A percentile compares a stretch with the other conserved stretches of the same genome.
phyloP scores from a whole-genome alignment of 2,888 invertebrate genomes.

The Spialia ferax region DNA sequence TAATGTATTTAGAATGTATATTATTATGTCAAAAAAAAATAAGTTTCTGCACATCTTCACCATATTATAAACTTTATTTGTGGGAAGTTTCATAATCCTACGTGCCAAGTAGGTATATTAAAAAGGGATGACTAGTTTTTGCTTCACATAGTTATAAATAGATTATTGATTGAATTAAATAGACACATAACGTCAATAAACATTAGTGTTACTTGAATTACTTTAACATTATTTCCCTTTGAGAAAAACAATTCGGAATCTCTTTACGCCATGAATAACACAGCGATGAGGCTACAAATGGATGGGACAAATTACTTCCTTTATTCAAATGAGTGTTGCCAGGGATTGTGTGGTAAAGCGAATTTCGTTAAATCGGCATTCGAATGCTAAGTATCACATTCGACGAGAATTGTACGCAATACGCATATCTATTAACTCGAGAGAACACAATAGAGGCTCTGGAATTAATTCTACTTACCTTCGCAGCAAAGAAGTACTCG shows the following conservation, averaged over 20 bases:
- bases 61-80: too few relatives aligned
- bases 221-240: not conserved
- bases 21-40: too few relatives aligned
- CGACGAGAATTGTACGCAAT: slow-evolving; percentile 6
- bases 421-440: not conserved
- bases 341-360: slow-evolving; percentile 7
- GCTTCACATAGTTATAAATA: too few relatives aligned
- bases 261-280: slow-evolving; percentile 7
- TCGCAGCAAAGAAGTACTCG: too few relatives aligned
- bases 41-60: too few relatives aligned
- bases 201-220: not conserved
- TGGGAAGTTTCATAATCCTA: too few relatives aligned
- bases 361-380: slow-evolving; percentile 12
- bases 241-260: not conserved
- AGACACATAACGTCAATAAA: not conserved
- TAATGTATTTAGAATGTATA: too few relatives aligned
- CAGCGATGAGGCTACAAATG: slow-evolving; percentile 2
- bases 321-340: slow-evolving; percentile 21
- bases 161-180: too few relatives aligned
- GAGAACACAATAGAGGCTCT: too few relatives aligned
- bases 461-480: too few relatives aligned
- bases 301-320: slow-evolving; percentile 22
- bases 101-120: too few relatives aligned
- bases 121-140: too few relatives aligned
- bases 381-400: slow-evolving; percentile 23